Evolutionary conservation across 2,888 invertebrate genomes (phyloP).

Genomic region (Tryphoninae sp.): DNA sequence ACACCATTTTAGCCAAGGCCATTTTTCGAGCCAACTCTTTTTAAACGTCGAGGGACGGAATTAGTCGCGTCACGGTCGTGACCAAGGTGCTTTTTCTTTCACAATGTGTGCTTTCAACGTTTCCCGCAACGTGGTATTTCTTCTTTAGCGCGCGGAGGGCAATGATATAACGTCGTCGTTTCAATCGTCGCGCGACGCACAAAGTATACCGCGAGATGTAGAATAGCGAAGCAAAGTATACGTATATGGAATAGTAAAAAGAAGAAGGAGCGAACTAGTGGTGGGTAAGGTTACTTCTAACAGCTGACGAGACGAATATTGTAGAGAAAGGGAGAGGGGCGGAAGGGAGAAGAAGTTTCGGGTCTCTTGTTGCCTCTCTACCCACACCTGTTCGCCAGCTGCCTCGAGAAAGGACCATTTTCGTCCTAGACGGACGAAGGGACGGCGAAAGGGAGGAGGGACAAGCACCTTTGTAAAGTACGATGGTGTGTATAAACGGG

Average conservation of each 20-base stretch:
- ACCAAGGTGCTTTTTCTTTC: not conserved
- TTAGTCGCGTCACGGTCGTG: not conserved
- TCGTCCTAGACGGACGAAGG: constrained; percentile 64
- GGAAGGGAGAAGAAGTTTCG: not conserved
- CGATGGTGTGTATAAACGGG: not conserved
- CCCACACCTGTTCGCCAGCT: constrained; percentile 80
- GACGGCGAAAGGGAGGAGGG: not conserved
- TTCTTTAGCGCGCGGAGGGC: constrained; percentile 1
- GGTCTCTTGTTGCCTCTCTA: constrained; percentile 52
- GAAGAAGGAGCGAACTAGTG: constrained; percentile 35
- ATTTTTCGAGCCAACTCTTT: too few species aligned
- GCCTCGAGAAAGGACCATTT: constrained; percentile 75
- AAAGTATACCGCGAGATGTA: too few species aligned
- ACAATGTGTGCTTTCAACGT: not conserved
- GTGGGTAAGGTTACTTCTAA: constrained; percentile 68
- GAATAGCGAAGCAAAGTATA: not conserved
- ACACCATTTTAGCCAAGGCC: too few species aligned
- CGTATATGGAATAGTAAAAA: constrained; percentile 17
- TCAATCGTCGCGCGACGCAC: not conserved
- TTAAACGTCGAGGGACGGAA: too few species aligned
- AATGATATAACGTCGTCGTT: constrained; percentile 37
- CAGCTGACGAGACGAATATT: constrained; percentile 75
- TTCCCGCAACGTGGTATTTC: not conserved
- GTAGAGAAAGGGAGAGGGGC: constrained; percentile 11
- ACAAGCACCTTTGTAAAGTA: constrained; percentile 31